These are phyloP conservation scores for Archilochus colubris DNA, from an alignment of 2,113 vertebrate genomes.

Conservation along the genomic window DNA sequence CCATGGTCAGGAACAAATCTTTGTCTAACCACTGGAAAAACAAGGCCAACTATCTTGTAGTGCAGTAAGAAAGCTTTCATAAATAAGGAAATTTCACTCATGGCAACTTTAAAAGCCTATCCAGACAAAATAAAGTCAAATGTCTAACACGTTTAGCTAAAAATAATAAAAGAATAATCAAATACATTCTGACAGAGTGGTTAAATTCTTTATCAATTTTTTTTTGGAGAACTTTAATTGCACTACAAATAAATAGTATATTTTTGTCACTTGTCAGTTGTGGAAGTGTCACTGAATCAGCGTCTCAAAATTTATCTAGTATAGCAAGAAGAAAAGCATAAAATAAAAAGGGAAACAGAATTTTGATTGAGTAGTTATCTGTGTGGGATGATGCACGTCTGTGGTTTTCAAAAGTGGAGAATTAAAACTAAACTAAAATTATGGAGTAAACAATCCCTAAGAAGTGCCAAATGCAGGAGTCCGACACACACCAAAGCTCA, in stretches of 20 bases:
- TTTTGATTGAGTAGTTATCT: background rate
- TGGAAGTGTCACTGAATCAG: background rate
- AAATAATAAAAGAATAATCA: background rate
- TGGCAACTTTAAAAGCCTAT: background rate
- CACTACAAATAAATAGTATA: background rate
- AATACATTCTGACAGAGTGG: background rate
- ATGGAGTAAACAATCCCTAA: background rate
- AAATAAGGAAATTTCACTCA: background rate
- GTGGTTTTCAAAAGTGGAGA: background rate
- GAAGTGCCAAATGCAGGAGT: background rate
- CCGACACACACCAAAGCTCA: background rate
- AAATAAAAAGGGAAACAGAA: background rate
- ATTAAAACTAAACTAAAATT: background rate
- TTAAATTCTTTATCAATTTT: background rate
- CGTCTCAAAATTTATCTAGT: background rate
- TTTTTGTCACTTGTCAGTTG: background rate
- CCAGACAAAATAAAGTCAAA: background rate
- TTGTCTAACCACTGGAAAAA: constrained; percentile 1
- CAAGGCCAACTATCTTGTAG: background rate
- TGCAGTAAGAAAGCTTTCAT: background rate
- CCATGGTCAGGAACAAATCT: background rate
- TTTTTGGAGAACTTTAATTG: background rate
- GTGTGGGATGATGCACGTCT: background rate
- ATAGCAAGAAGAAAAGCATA: background rate
- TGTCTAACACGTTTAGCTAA: background rate